Base-by-base conservation (phyloP, 2,888 invertebrate species). In the Aspidiotus rigidus region DNA sequence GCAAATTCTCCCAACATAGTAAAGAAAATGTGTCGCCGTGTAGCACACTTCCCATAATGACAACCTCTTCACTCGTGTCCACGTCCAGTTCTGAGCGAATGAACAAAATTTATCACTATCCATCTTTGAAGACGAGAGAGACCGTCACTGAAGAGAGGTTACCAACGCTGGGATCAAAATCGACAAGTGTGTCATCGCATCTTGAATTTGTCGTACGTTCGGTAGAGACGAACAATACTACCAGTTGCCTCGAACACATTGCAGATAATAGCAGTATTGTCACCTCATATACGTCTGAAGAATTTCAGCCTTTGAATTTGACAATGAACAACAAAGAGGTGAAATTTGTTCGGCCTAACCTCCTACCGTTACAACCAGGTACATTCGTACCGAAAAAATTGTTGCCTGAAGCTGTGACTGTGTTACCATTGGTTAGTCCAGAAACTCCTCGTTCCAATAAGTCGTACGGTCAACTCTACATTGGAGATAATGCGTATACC, bases 401-500 rank as follows among this genome's bases (percentile, higher is more conserved):
- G 77, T 89, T 89, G 75, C 89, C 90, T 0, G 85, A 89, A 61
- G 90, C 90, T 0, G 89, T 90, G 1, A 89, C 88, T 69, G 90
- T 90, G 64, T 82, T 90, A 79, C 87, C 90, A 10, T 79, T 94
- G 64, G 89, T 93, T 62, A 93, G 92, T 72, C 93, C 94, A 0
- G 93, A 94, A 79, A 94, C 93, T 0, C 93, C 93, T 10, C 81
- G 93, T 15, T 91, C 92, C 1, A 89, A 89, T 55, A 93, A 93
- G 77, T 88, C 90, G 42, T 93, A 91, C 76, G 89, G 90, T 57
- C 93, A 94, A 77, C 83, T 93, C 70, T 91, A 90, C 79, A 81
- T 93, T 71, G 92, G 93, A 77, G 93, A 93, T 49, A 91, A 92
- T 77, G 92, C 93, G 55, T 94, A 93, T 78, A 93, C 93, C 61